Percentiles rank a stretch among this genome's conserved stretches.
Conservation (phyloP, 2,888 invertebrate genomes). For the Cylloceria caligata region DNA sequence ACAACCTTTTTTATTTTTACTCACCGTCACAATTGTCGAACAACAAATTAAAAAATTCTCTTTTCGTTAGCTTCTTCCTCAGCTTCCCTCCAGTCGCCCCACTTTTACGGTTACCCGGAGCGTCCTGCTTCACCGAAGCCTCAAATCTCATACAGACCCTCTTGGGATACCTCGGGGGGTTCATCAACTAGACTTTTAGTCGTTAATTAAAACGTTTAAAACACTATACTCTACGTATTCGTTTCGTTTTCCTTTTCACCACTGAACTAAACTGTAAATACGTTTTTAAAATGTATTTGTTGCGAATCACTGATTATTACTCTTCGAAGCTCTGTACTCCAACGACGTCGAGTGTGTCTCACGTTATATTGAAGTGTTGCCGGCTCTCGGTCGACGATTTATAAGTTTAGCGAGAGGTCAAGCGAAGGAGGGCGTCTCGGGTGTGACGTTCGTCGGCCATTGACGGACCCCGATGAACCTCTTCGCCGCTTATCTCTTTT, state of each 20-base stretch:
- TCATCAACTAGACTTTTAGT: slow-evolving; percentile 72
- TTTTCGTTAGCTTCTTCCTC: slow-evolving; percentile 57
- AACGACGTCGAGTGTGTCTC: slow-evolving; percentile 39
- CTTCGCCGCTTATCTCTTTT: slow-evolving; percentile 43
- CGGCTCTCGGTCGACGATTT: slow-evolving; percentile 64
- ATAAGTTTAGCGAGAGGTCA: slow-evolving; percentile 67
- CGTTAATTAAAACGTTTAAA: slow-evolving; percentile 39
- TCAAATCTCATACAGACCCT: slow-evolving; percentile 74
- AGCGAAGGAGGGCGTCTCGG: slow-evolving; percentile 18
- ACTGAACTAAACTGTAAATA: too few species aligned
- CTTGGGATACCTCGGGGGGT: slow-evolving; percentile 61
- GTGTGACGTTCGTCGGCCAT: slow-evolving; percentile 54
- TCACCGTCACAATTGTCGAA: slow-evolving; percentile 77
- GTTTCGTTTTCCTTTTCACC: background rate
- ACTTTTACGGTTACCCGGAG: slow-evolving; percentile 53
- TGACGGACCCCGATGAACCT: slow-evolving; percentile 64
- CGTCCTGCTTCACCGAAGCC: slow-evolving; percentile 54
- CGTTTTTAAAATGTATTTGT: background rate
- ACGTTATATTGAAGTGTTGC: slow-evolving; percentile 57
- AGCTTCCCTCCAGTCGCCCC: slow-evolving; percentile 30
- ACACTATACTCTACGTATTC: slow-evolving; percentile 18
- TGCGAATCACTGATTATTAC: background rate
- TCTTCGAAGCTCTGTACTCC: background rate
- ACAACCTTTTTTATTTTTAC: too few species aligned
- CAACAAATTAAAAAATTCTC: slow-evolving; percentile 72